These are phyloP conservation scores for Cremastinae sp. DNA, from an alignment of 2,888 invertebrate genomes.

Conservation along the genomic window DNA sequence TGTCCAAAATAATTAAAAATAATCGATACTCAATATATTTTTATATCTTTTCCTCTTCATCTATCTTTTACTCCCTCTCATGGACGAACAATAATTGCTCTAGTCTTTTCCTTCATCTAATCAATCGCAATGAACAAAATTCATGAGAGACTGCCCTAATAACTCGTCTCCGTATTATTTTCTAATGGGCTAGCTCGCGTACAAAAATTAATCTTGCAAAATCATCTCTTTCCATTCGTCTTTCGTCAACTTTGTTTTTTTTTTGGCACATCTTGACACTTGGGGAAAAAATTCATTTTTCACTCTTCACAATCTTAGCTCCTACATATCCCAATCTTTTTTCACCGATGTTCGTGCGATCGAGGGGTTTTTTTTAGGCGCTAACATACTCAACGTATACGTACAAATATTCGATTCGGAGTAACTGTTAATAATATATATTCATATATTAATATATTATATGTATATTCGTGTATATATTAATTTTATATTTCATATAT, in stretches of 20 bases:
- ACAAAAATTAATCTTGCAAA: slow-evolving; percentile 53
- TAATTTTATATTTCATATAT: slow-evolving; percentile 37
- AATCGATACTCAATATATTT: too few species aligned
- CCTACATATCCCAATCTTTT: too few species aligned
- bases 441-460: slow-evolving; percentile 56
- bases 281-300: not conserved
- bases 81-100: not conserved
- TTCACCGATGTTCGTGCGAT: slow-evolving; percentile 2
- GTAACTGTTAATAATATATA: slow-evolving; percentile 57
- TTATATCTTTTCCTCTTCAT: too few species aligned
- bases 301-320: not conserved
- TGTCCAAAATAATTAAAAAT: slow-evolving; percentile 12
- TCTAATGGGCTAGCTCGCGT: slow-evolving; percentile 22
- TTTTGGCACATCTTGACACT: slow-evolving; percentile 73
- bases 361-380: slow-evolving; percentile 53
- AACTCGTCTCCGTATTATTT: not conserved
- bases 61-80: not conserved
- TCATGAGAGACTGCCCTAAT: not conserved
- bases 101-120: not conserved
- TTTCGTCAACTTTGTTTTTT: too few species aligned
- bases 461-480: slow-evolving; percentile 54
- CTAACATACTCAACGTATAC: slow-evolving; percentile 67
- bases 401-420: slow-evolving; percentile 71
- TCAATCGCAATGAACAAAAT: too few species aligned
- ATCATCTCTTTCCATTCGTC: slow-evolving; percentile 59